These are phyloP conservation scores for Taxidea taxus DNA, from an alignment of 2,113 vertebrate genomes.

Conservation along the genomic window DNA sequence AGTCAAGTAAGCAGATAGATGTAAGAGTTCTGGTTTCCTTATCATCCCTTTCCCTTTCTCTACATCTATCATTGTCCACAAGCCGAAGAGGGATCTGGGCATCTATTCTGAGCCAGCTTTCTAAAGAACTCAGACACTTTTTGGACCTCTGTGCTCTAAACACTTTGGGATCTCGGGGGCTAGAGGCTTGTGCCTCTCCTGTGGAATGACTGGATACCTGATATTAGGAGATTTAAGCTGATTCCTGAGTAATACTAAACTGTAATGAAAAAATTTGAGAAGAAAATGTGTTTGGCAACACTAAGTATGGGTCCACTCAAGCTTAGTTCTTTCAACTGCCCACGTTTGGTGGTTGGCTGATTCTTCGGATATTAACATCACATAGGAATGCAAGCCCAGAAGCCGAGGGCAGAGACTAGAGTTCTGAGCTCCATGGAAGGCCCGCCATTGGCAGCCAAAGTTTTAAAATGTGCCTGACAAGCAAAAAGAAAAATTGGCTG, in stretches of 20 bases:
- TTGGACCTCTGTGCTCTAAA: not conserved
- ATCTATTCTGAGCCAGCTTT: not conserved
- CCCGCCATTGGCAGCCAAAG: not conserved
- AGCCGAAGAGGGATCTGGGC: not conserved
- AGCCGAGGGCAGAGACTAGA: not conserved
- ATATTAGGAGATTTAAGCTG: not conserved
- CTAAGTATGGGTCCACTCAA: not conserved
- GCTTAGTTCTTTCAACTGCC: not conserved
- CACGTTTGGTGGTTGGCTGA: not conserved
- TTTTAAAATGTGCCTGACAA: conserved; percentile 24
- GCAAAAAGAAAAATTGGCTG: not conserved
- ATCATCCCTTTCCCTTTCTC: not conserved
- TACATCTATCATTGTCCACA: not conserved
- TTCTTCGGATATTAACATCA: not conserved
- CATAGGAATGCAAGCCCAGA: not conserved
- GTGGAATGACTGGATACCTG: not conserved
- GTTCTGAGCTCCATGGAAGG: not conserved
- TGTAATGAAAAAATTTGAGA: not conserved
- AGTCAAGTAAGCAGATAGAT: not conserved
- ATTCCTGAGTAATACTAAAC: not conserved
- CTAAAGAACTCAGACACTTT: not conserved
- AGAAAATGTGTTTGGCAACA: not conserved
- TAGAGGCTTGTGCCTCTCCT: not conserved
- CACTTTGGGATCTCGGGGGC: not conserved
- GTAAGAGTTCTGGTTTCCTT: not conserved